A percentile compares a stretch with the other conserved stretches of the same genome.
phyloP scores from a whole-genome alignment of 2,113 vertebrate genomes.

The Plestiodon gilberti region DNA sequence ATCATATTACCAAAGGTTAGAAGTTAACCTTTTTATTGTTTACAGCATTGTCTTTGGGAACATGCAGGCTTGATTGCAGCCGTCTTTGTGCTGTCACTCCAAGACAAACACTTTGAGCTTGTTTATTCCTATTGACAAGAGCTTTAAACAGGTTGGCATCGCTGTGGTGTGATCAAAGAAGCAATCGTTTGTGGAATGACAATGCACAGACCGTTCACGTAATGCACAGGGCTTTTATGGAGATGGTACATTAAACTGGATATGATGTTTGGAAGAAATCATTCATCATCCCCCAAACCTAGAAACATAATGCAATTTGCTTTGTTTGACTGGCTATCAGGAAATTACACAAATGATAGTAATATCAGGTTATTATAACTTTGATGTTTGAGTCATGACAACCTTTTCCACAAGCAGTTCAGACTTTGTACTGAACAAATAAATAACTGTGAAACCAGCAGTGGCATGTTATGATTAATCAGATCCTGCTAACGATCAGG shows the following conservation, averaged over 20 bases:
- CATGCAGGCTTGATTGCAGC: constrained; percentile 5
- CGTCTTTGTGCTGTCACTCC: constrained; percentile 47
- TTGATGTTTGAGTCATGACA: background rate
- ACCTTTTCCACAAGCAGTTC: constrained; percentile 25
- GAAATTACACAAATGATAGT: constrained; percentile 45
- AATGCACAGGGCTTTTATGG: background rate
- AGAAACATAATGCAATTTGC: constrained; percentile 37
- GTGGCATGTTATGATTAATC: constrained; percentile 1
- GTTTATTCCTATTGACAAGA: constrained; percentile 52
- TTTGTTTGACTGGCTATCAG: constrained; percentile 42
- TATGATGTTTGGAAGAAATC: background rate
- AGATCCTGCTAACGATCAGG: background rate
- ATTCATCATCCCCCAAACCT: constrained; percentile 43
- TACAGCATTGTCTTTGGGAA: constrained; percentile 42
- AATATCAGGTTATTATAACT: constrained; percentile 42
- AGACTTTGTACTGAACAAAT: constrained; percentile 40
- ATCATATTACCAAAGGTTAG: constrained; percentile 30
- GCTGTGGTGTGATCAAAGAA: constrained; percentile 48
- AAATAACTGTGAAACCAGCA: constrained; percentile 32
- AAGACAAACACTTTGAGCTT: constrained; percentile 34
- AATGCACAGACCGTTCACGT: background rate
- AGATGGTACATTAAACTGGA: constrained; percentile 18
- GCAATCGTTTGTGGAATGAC: constrained; percentile 34
- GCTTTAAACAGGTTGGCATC: constrained; percentile 38
- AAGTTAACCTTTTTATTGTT: constrained; percentile 50